Percentiles rank a stretch among this genome's conserved stretches.
Evolutionary conservation across 2,888 invertebrate genomes (phyloP).

Genomic region (Stegana nigrithorax): DNA sequence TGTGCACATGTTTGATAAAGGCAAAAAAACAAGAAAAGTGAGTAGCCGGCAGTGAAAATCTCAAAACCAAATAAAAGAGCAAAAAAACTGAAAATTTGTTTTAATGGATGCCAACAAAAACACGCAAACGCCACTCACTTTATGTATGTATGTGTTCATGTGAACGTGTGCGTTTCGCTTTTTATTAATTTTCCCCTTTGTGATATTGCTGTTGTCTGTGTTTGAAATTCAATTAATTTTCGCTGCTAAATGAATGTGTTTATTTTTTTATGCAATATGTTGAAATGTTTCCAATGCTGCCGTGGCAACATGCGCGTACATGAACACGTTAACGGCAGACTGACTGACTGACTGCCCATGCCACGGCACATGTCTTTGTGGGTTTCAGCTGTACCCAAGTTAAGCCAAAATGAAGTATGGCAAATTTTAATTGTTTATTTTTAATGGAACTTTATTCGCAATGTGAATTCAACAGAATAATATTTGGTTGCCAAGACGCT

Average conservation of each 20-base stretch:
- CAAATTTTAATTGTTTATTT: too few relatives aligned
- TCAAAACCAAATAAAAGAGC: not conserved
- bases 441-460: too few relatives aligned
- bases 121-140: too few relatives aligned
- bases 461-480: not conserved
- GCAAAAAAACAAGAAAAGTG: not conserved
- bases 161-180: not conserved
- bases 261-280: not conserved
- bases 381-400: not conserved
- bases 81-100: too few relatives aligned
- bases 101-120: too few relatives aligned
- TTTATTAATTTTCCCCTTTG: not conserved
- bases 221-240: conserved; percentile 6
- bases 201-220: not conserved
- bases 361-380: not conserved
- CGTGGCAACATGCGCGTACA: not conserved
- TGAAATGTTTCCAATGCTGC: not conserved
- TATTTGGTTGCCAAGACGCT: too few relatives aligned
- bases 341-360: not conserved
- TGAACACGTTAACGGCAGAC: not conserved
- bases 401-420: too few relatives aligned
- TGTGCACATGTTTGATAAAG: conserved; percentile 1
- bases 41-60: not conserved
- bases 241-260: not conserved
- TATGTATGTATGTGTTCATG: not conserved